These are phyloP conservation scores for Tetragonula carbonaria DNA, from an alignment of 2,888 invertebrate genomes.

Conservation along the genomic window DNA sequence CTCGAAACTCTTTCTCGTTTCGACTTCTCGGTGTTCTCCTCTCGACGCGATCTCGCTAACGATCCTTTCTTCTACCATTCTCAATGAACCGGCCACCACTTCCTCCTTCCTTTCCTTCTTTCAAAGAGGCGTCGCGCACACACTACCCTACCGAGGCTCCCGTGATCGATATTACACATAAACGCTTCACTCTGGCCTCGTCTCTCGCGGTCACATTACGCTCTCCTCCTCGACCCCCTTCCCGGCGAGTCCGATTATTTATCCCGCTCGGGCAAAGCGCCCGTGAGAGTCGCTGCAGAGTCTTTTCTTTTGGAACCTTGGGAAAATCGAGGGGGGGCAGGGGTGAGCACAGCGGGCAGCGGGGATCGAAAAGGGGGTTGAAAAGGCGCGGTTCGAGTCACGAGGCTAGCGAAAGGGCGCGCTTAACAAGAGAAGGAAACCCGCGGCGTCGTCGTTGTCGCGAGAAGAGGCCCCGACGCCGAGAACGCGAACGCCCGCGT, in stretches of 20 bases:
- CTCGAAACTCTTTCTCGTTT: constrained; percentile 38
- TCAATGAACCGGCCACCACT: constrained; percentile 15
- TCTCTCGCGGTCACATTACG: constrained; percentile 17
- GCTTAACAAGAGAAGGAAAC: constrained; percentile 66
- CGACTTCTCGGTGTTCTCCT: background rate
- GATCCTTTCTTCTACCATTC: constrained; percentile 42
- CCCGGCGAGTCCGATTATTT: constrained; percentile 63
- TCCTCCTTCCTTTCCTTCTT: background rate
- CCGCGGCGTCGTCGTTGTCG: too few species aligned
- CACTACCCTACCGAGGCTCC: background rate
- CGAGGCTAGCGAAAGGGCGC: constrained; percentile 59
- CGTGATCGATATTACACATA: constrained; percentile 37
- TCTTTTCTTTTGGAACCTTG: background rate
- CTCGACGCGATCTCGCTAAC: constrained; percentile 39
- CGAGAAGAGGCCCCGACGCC: too few species aligned
- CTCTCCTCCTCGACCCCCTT: background rate
- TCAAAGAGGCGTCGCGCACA: background rate
- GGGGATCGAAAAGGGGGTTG: constrained; percentile 16
- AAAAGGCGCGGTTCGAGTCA: constrained; percentile 59
- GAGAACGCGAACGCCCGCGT: too few species aligned
- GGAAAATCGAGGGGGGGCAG: constrained; percentile 13
- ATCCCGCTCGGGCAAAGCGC: constrained; percentile 56
- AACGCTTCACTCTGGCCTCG: constrained; percentile 22
- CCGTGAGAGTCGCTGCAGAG: background rate
- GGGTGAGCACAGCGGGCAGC: background rate